Conservation (phyloP, 1,140 invertebrate species). For the Fopius arisanus region DNA sequence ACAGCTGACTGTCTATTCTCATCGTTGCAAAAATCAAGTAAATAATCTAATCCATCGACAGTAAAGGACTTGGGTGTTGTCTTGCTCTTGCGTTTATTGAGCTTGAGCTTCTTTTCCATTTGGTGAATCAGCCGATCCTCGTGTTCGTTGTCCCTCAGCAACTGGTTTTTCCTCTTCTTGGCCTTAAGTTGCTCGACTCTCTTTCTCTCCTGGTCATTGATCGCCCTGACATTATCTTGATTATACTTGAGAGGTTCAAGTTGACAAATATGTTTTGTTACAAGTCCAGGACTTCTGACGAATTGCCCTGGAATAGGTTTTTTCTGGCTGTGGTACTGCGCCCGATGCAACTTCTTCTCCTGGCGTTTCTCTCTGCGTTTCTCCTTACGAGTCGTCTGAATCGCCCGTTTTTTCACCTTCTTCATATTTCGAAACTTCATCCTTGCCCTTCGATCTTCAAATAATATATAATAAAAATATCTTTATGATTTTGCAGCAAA, state of each 20-base stretch:
- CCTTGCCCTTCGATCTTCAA: neutral
- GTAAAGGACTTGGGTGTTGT: slow-evolving; percentile 80
- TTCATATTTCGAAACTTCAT: slow-evolving; percentile 29
- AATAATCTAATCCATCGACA: slow-evolving; percentile 82
- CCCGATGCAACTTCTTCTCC: slow-evolving; percentile 66
- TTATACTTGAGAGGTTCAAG: too few relatives aligned
- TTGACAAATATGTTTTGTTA: neutral
- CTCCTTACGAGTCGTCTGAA: slow-evolving; percentile 67
- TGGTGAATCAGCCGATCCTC: slow-evolving; percentile 84
- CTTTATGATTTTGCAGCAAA: too few relatives aligned
- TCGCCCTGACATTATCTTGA: too few relatives aligned
- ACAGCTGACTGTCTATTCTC: slow-evolving; percentile 72
- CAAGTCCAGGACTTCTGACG: slow-evolving; percentile 34
- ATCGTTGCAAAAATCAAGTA: slow-evolving; percentile 68
- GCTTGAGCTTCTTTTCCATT: slow-evolving; percentile 83
- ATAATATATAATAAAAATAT: neutral
- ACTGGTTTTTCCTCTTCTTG: slow-evolving; percentile 69
- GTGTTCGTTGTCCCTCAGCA: slow-evolving; percentile 75
- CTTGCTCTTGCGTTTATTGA: slow-evolving; percentile 82
- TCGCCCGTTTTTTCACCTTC: slow-evolving; percentile 16
- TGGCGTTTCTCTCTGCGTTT: slow-evolving; percentile 68
- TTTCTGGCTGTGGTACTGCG: slow-evolving; percentile 60
- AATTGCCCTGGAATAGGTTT: slow-evolving; percentile 41
- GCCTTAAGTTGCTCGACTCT: slow-evolving; percentile 50
- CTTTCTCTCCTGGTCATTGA: too few relatives aligned